Conservation (phyloP, 2,797 vertebrate species). For the Phrynocephalus forsythii region DNA sequence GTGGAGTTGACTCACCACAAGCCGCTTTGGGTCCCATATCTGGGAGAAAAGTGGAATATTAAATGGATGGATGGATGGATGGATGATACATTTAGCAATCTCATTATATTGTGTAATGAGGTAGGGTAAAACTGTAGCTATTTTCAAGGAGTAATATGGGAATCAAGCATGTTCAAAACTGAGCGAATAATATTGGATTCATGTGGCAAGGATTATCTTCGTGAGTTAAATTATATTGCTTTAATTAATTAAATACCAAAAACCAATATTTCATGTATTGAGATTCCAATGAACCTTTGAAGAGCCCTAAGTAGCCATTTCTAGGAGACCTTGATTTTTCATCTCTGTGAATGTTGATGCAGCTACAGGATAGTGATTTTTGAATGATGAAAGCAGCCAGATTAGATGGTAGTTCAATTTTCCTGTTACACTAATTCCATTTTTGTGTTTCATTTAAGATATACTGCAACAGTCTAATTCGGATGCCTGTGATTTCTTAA, state of each 20-base stretch:
- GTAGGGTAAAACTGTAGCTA: background rate
- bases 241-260: background rate
- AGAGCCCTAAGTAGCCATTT: background rate
- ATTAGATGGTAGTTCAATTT: background rate
- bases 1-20: too few relatives aligned
- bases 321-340: background rate
- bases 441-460: background rate
- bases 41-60: background rate
- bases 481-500: too few relatives aligned
- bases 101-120: background rate
- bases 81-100: background rate
- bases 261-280: background rate
- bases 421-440: too few relatives aligned
- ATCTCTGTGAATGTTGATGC: background rate
- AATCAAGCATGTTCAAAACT: background rate
- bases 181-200: background rate
- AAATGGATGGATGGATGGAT: background rate
- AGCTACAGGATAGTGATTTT: background rate
- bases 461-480: too few relatives aligned
- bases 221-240: background rate
- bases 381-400: background rate
- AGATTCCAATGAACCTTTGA: background rate
- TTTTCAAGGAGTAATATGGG: too few relatives aligned
- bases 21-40: too few relatives aligned
- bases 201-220: background rate